Base-by-base conservation (phyloP, 2,888 invertebrate species). In the Coenonympha glycerion region DNA sequence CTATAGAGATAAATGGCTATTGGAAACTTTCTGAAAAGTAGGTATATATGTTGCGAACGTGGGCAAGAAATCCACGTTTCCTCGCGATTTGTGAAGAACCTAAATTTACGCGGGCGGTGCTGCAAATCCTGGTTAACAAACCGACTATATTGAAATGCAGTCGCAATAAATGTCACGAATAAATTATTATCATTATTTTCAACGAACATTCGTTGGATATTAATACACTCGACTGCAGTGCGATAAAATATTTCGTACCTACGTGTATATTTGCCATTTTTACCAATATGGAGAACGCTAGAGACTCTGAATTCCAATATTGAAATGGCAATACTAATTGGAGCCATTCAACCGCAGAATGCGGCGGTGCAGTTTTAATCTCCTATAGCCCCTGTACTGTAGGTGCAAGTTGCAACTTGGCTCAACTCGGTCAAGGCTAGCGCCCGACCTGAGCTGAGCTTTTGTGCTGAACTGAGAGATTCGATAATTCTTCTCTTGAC, bases 361-460 rank as follows among this genome's bases (percentile, higher is more conserved):
- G 65, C 66, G 57, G 59, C 63, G 63, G 63, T 71, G 53, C 57
- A 57, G 69, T 71, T 69, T 70, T 65, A 66, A 64, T 73, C 71
- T 70, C 62, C 63, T 69, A n/a, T n/a, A n/a, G n/a, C n/a, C n/a
- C n/a, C n/a, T n/a, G n/a, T n/a, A n/a, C n/a, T n/a, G n/a, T n/a
- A n/a, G n/a, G n/a, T n/a, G n/a, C 73, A 66, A 63, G 57, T 56
- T 60, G 57, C 57, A 64, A 62, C 64, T 66, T 62, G 51, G 55
- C 52, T 53, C 59, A 69, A 68, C 63, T 65, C 78, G 84, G 84
- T 73, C 85, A 85, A 85, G 85, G 84, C 68, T 69, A 76, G 66
- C 65, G 75, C 78, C 74, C 77, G 84, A 76, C 79, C 79, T 71
- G 63, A 50, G 72, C 79, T 71, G 63, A 50, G 72, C 76, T 73